Conservation (phyloP, 2,797 vertebrate genomes). For the Enteromius unitaeniatus region DNA sequence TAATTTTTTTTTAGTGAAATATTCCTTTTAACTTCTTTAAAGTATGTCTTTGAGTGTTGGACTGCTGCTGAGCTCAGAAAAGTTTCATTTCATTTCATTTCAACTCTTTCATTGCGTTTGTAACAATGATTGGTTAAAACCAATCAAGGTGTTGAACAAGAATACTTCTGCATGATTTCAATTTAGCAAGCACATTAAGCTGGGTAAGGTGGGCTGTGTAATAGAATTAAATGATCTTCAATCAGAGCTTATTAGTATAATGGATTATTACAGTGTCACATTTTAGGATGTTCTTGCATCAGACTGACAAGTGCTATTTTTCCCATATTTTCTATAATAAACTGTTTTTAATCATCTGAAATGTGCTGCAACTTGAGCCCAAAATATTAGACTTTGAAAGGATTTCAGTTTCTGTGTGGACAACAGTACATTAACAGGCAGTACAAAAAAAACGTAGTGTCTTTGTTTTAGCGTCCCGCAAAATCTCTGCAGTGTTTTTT, state of each 20-base stretch:
- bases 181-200: neutral
- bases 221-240: neutral
- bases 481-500: neutral
- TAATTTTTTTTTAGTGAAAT: neutral
- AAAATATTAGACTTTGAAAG: neutral
- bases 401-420: neutral
- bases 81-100: too few species aligned
- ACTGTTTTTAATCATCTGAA: neutral
- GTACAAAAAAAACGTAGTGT: neutral
- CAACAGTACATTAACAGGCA: neutral
- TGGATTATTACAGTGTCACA: neutral
- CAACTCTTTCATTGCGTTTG: neutral
- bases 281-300: neutral
- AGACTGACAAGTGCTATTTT: neutral
- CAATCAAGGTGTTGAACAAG: neutral
- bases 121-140: constrained; percentile 8
- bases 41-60: neutral
- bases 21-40: neutral
- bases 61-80: neutral
- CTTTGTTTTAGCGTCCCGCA: neutral
- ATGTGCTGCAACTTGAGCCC: neutral
- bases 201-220: neutral
- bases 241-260: constrained; percentile 8
- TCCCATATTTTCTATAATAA: neutral
- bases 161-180: neutral